Conservation (phyloP, 2,888 invertebrate species). For the Mythimna loreyi region DNA sequence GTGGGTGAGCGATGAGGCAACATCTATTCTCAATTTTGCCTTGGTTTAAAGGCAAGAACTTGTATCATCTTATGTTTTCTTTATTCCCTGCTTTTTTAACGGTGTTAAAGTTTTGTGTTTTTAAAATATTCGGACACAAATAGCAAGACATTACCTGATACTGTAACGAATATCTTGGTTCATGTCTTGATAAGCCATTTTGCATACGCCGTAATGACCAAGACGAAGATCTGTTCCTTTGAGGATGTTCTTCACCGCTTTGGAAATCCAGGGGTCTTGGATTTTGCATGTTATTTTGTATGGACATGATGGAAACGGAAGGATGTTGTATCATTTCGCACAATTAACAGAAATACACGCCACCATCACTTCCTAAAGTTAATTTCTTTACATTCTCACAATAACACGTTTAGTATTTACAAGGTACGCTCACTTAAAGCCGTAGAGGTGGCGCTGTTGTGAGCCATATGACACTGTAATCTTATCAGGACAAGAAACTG, state of each 20-base stretch:
- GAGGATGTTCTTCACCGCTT: slow-evolving; percentile 71
- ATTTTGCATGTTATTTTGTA: slow-evolving; percentile 81
- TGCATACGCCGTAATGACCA: slow-evolving; percentile 80
- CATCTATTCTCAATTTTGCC: neutral
- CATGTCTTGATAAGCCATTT: slow-evolving; percentile 75
- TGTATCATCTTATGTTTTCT: slow-evolving; percentile 9
- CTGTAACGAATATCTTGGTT: slow-evolving; percentile 85
- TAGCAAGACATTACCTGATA: slow-evolving; percentile 74
- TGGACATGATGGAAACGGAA: slow-evolving; percentile 72
- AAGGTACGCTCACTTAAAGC: slow-evolving; percentile 61
- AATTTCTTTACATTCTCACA: slow-evolving; percentile 68
- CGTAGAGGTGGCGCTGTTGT: slow-evolving; percentile 74
- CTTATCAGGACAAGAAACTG: slow-evolving; percentile 84
- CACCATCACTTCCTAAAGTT: slow-evolving; percentile 77
- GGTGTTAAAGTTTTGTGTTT: slow-evolving; percentile 40
- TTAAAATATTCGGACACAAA: slow-evolving; percentile 14
- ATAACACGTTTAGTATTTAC: slow-evolving; percentile 62
- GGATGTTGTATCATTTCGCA: slow-evolving; percentile 82
- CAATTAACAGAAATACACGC: slow-evolving; percentile 70
- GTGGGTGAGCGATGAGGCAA: slow-evolving; percentile 8
- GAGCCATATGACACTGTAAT: slow-evolving; percentile 86
- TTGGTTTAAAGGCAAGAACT: slow-evolving; percentile 1
- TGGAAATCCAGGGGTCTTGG: slow-evolving; percentile 75
- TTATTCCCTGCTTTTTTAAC: slow-evolving; percentile 28
- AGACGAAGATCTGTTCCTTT: slow-evolving; percentile 82